Percentiles rank a stretch among this genome's conserved stretches.
Evolutionary conservation across 2,113 vertebrate genomes (phyloP).

Genomic region (Leptosomus discolor): DNA sequence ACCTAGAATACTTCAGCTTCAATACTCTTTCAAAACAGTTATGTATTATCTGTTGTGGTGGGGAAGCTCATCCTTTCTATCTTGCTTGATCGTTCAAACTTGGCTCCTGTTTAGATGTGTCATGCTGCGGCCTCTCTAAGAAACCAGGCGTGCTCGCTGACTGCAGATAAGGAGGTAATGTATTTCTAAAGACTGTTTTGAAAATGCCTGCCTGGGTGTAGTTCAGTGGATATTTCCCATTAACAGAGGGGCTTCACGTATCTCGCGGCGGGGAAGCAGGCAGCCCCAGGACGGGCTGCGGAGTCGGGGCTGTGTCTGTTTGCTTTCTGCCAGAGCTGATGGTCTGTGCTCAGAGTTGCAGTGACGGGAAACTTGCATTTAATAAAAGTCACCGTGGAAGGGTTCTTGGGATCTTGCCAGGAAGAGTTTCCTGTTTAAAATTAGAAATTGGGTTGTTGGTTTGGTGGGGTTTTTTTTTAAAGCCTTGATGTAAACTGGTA

Average conservation of each 20-base stretch:
- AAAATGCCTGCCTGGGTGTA: not conserved
- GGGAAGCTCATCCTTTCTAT: not conserved
- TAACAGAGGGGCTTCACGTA: rapidly evolving
- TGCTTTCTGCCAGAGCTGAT: not conserved
- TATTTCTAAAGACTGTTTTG: not conserved
- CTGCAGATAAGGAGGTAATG: not conserved
- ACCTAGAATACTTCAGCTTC: not conserved
- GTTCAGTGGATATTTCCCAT: not conserved
- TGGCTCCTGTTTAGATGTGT: constrained; percentile 31
- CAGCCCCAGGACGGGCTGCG: not conserved
- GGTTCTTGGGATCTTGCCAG: constrained; percentile 33
- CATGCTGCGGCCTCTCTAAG: not conserved
- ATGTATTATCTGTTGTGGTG: not conserved
- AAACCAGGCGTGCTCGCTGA: not conserved
- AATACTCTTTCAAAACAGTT: rapidly evolving
- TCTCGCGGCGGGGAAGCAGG: rapidly evolving
- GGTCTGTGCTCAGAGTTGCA: not conserved
- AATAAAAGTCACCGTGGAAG: not conserved
- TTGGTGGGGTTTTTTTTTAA: not conserved
- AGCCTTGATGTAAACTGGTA: not conserved
- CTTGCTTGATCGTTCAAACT: not conserved
- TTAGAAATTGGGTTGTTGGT: not conserved
- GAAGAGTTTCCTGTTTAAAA: constrained; percentile 46
- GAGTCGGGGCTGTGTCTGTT: not conserved
- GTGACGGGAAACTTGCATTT: not conserved